phyloP scores from a whole-genome alignment of 2,797 vertebrate genomes.

The Lutra lutra region DNA sequence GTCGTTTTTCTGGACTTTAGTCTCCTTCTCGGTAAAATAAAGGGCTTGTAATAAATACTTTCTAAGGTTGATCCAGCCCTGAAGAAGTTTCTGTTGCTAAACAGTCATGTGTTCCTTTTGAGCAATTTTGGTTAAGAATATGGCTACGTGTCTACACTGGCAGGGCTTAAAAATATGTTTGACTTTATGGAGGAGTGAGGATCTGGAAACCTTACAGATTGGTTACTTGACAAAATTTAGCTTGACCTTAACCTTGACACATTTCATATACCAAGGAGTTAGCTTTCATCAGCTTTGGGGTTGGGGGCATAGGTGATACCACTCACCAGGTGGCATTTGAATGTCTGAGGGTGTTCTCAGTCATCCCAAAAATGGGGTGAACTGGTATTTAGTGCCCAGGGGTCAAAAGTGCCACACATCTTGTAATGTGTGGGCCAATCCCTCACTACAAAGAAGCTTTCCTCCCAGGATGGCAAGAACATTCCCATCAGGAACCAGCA shows the following conservation, averaged over 20 bases:
- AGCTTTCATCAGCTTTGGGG: background rate
- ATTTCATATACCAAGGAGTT: background rate
- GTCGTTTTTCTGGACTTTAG: background rate
- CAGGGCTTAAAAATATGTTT: background rate
- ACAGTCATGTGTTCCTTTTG: background rate
- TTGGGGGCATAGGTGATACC: background rate
- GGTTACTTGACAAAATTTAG: background rate
- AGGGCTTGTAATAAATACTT: background rate
- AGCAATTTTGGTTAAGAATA: slow-evolving; percentile 18
- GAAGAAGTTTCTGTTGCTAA: background rate
- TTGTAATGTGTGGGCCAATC: background rate
- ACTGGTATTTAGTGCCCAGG: background rate
- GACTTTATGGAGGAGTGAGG: background rate
- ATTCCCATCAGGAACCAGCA: background rate
- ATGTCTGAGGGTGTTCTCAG: background rate
- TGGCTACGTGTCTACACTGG: background rate
- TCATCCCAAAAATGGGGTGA: background rate
- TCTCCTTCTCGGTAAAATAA: background rate
- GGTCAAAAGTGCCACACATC: background rate
- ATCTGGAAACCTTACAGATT: background rate
- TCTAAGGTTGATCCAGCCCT: background rate
- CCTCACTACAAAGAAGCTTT: background rate
- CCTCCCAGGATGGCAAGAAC: background rate
- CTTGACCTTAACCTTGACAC: background rate
- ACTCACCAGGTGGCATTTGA: background rate